Evolutionary conservation across 2,113 vertebrate species (phyloP).

Genomic region (Gadus macrocephalus): DNA sequence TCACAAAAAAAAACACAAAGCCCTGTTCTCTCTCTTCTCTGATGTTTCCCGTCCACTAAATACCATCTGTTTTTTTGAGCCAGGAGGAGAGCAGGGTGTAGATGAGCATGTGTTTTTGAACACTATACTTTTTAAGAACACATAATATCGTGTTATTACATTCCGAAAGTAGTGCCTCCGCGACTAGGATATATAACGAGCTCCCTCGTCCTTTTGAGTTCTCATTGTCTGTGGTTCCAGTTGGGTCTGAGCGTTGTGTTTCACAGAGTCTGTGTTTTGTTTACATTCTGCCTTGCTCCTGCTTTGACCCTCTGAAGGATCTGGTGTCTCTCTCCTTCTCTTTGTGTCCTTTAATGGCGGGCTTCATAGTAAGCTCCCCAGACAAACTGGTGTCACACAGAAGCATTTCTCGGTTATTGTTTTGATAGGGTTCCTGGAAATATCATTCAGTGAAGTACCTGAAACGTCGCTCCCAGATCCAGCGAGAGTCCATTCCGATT

Average conservation of each 20-base stretch:
- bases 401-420: constrained; percentile 26
- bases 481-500: constrained; percentile 19
- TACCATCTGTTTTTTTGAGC: too few relatives aligned
- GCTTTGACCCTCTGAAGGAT: constrained; percentile 63
- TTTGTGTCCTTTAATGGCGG: constrained; percentile 72
- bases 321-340: constrained; percentile 58
- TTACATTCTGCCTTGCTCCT: constrained; percentile 53
- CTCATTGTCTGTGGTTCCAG: constrained; percentile 33
- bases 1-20: neutral
- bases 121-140: too few relatives aligned
- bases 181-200: neutral
- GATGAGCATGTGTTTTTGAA: too few relatives aligned
- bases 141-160: too few relatives aligned
- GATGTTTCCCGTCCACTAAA: neutral
- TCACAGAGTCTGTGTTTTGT: constrained; percentile 49
- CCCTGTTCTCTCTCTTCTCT: neutral
- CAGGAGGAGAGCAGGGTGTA: too few relatives aligned
- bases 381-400: constrained; percentile 20
- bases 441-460: constrained; percentile 6
- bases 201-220: constrained; percentile 12
- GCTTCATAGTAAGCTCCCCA: constrained; percentile 50
- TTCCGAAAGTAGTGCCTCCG: too few relatives aligned
- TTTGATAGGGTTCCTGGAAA: constrained; percentile 33
- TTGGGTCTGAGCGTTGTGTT: constrained; percentile 42
- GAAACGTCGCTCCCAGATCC: constrained; percentile 12